Conservation (phyloP, 2,888 invertebrate species). For the Megastigmus dorsalis region DNA sequence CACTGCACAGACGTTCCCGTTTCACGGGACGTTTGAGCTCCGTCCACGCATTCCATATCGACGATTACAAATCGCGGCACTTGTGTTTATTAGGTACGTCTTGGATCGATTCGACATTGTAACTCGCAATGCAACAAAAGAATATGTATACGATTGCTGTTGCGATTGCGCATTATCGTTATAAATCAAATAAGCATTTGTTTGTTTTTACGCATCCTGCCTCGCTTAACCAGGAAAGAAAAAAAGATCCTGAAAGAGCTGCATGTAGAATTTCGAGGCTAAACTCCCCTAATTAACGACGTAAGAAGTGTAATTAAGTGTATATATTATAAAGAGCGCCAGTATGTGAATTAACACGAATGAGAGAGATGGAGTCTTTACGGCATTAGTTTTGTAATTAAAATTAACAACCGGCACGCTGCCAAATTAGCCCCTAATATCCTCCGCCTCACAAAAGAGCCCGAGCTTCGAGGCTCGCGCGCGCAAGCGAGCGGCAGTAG, state of each 20-base stretch:
- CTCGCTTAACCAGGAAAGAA: no score
- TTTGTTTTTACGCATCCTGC: no score
- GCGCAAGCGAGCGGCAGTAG: conserved; percentile 59
- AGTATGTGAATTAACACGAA: conserved; percentile 35
- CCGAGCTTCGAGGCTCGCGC: conserved; percentile 15
- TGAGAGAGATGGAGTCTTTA: conserved; percentile 59
- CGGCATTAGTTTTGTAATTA: conserved; percentile 71
- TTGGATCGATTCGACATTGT: no score
- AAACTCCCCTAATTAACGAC: conserved; percentile 41
- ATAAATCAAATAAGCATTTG: no score
- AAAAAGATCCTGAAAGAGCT: no score
- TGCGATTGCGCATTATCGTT: no score
- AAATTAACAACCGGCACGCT: conserved; percentile 72
- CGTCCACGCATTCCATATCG: conserved; percentile 12
- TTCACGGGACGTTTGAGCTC: conserved; percentile 56
- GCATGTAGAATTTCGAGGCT: background rate
- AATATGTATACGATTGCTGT: no score
- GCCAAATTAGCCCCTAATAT: conserved; percentile 73
- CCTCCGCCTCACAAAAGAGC: no score
- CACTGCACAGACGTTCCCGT: conserved; percentile 62
- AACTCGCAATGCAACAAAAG: no score
- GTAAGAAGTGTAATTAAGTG: conserved; percentile 32
- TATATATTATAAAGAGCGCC: conserved; percentile 1
- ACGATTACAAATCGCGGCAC: no score
- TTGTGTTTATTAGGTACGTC: background rate